Evolutionary conservation across 2,797 vertebrate species (phyloP), one percentile per base, ranked within the genome.

Genomic region (Tragopan temminckii): DNA sequence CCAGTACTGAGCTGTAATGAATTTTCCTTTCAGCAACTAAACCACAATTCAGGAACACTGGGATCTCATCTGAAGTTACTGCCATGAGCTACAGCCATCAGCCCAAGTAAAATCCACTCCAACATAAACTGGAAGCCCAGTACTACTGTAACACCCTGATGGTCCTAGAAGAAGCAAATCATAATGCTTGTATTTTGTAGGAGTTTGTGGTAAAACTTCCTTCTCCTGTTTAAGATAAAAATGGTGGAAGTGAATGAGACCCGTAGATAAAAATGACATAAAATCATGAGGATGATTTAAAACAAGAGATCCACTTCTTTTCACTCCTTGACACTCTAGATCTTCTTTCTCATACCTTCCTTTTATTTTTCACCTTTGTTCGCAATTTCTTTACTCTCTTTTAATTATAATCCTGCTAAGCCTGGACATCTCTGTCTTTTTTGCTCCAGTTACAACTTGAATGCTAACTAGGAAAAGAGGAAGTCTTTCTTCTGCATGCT

Each of bases 361-460:
- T 85, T 91, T 80, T 77, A 57, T 78, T 89, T 90, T 88, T 80
- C 72, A 95, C 57, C 64, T 93, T 89, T 90, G 16, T 80, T 94
- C 82, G 82, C 61, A 29, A 42, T 82, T 81, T 89, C 89, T 93
- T 78, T 82, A 40, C 75, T 92, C 87, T 72, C 45, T 81, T 92
- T 88, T 95, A 96, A 94, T 96, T 86, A 92, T 70, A 92, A 94
- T 53, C 92, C 87, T 57, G 33, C 71, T 92, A 94, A 95, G 42
- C 57, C 72, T 50, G 87, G 90, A 74, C 89, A 89, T 57, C 64
- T 88, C 88, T 33, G 21, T 67, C 85, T 89, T 13, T 88, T 42
- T 50, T 80, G 52, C 81, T 78, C 52, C 66, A 71, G n/a, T 23
- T 57, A 58, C 36, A 59, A 62, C 61, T 59, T 80, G 96, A 88